Evolutionary conservation across 2,797 vertebrate species (phyloP).

Genomic region (Propithecus deckenii): DNA sequence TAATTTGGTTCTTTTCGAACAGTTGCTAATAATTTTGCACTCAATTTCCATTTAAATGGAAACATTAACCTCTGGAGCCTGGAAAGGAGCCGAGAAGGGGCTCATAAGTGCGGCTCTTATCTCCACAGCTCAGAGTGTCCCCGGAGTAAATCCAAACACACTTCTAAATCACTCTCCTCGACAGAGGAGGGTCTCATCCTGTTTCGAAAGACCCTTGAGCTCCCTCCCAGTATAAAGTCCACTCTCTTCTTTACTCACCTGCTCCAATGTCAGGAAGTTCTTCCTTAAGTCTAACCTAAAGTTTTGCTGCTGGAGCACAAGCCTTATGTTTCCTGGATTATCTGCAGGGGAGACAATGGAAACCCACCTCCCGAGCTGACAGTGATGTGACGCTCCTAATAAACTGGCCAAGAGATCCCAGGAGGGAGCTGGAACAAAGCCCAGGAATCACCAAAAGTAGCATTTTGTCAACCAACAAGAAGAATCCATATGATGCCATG

Average conservation of each 20-base stretch:
- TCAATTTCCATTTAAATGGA: constrained; percentile 86
- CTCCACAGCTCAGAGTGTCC: constrained; percentile 37
- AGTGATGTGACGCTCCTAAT: not conserved
- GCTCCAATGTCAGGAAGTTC: not conserved
- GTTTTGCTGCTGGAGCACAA: not conserved
- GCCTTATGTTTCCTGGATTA: not conserved
- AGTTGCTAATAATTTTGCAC: constrained; percentile 82
- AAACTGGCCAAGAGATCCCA: not conserved
- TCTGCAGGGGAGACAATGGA: not conserved
- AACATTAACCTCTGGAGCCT: constrained; percentile 80
- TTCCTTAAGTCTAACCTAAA: constrained; percentile 19
- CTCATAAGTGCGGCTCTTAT: constrained; percentile 66
- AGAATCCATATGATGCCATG: not conserved
- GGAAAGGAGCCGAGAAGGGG: constrained; percentile 53
- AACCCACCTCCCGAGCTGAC: not conserved
- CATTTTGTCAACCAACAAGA: not conserved
- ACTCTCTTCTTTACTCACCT: not conserved
- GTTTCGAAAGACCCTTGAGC: not conserved
- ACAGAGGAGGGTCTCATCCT: not conserved
- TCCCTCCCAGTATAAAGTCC: not conserved
- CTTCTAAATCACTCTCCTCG: constrained; percentile 30
- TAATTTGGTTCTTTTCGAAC: constrained; percentile 78
- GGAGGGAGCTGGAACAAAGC: not conserved
- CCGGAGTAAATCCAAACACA: constrained; percentile 67
- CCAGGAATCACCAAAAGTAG: not conserved